Evolutionary conservation across 1,140 invertebrate genomes (phyloP), one percentile per base, ranked within the genome.

Genomic region (Onthophagus taurus): DNA sequence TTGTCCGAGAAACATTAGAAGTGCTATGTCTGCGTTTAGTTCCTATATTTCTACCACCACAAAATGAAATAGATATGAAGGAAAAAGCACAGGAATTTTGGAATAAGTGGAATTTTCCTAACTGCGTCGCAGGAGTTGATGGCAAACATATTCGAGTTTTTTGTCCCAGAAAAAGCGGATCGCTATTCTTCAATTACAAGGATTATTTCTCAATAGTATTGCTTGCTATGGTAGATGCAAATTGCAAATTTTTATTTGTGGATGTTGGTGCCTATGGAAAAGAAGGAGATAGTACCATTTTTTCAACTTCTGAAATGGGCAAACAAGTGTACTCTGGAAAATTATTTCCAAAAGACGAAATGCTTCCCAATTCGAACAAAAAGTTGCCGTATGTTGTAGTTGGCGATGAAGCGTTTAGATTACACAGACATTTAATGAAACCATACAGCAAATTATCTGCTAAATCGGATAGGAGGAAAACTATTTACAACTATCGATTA

Each of bases 401-500:
- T 18, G 55, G 48, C 3, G 55, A 59, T 44, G 53, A 57, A 31
- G 55, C 58, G 18, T 58, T 60, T 43, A 41, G 45, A 35, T 45
- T 60, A 20, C n/a, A 48, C 19, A 39, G 44, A 50, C 38, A 60
- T 51, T 38, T 59, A 35, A 52, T 60, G 54, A 49, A 51, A 34
- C 55, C 51, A 21, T 56, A 54, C 39, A 18, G 31, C 9, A 29
- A 20, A 43, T 34, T n/a, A 23, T 11, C 24, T 24, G 43, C 33
- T 21, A 9, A 7, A 18, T 12, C 14, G 8, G 29, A 34, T 18
- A 21, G 37, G n/a, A 14, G 37, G 14, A 42, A 71, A 54, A 51
- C 52, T 42, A 54, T 70, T 31, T 74, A 63, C 50, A 72, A 75
- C 45, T 74, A 72, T 44, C 49, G 59, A 30, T 47, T 66, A 31